These are phyloP conservation scores for Sula dactylatra DNA, from an alignment of 2,113 vertebrate genomes.

Conservation along the genomic window DNA sequence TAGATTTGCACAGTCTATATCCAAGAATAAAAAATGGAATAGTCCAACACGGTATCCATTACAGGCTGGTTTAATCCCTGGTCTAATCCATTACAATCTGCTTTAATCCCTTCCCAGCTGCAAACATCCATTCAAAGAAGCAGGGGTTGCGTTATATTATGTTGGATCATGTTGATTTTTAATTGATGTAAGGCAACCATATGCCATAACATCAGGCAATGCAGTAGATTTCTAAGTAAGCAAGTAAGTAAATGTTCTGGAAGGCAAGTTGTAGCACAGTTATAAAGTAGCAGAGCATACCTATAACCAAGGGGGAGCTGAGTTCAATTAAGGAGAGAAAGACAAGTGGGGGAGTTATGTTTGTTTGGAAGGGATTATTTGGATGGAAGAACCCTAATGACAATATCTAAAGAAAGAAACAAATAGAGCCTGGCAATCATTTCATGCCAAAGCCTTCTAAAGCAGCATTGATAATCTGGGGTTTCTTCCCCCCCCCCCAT, in stretches of 20 bases:
- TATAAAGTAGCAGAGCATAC: not conserved
- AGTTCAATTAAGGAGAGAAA: constrained; percentile 37
- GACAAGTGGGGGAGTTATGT: not conserved
- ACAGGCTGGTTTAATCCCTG: constrained; percentile 44
- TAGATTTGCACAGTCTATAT: not conserved
- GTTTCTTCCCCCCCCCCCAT: not conserved
- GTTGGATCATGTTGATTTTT: constrained; percentile 45
- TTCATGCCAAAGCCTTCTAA: not conserved
- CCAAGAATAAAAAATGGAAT: constrained; percentile 29
- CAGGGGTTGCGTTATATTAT: constrained; percentile 21
- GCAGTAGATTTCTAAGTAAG: constrained; percentile 14
- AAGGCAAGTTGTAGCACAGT: constrained; percentile 25
- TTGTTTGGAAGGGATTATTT: not conserved
- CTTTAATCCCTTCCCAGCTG: constrained; percentile 47
- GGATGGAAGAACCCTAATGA: not conserved
- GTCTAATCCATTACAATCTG: constrained; percentile 59
- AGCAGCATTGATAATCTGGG: not conserved
- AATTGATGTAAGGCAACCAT: constrained; percentile 48
- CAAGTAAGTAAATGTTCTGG: constrained; percentile 1
- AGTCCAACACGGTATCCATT: constrained; percentile 46
- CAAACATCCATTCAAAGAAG: constrained; percentile 47
- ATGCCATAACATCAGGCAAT: constrained; percentile 32
- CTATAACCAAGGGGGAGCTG: constrained; percentile 5
- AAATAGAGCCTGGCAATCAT: not conserved
- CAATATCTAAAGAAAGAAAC: not conserved